Evolutionary conservation across 2,888 invertebrate species (phyloP).

Genomic region (Coronaproctus castanopsis): DNA sequence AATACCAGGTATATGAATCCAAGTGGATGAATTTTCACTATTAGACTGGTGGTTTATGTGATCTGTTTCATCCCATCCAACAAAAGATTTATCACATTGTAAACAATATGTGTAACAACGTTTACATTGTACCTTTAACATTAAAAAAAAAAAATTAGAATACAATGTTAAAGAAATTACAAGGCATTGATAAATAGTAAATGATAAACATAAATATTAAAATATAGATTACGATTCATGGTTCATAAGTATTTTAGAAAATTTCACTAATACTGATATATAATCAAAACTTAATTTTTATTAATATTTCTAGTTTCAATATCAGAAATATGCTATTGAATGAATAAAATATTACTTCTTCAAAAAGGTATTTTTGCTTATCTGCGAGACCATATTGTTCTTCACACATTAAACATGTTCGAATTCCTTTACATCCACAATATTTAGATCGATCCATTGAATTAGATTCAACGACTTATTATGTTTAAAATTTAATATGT

Average conservation of each 20-base stretch:
- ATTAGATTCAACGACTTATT: background rate
- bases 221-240: too few species aligned
- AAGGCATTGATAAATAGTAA: too few species aligned
- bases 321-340: too few species aligned
- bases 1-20: constrained; percentile 27
- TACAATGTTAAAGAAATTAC: too few species aligned
- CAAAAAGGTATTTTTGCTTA: constrained; percentile 7
- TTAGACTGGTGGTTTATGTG: constrained; percentile 47
- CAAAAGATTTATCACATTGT: constrained; percentile 50
- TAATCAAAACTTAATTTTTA: too few species aligned
- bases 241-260: too few species aligned
- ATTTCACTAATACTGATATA: too few species aligned
- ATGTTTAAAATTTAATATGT: too few species aligned
- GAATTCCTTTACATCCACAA: constrained; percentile 83
- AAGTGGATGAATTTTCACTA: constrained; percentile 35
- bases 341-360: too few species aligned
- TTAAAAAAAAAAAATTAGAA: constrained; percentile 17
- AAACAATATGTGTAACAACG: constrained; percentile 43
- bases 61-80: constrained; percentile 44
- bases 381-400: constrained; percentile 32
- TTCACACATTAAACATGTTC: constrained; percentile 77
- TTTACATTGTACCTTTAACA: constrained; percentile 33
- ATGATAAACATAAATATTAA: too few species aligned
- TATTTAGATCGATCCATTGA: constrained; percentile 43
- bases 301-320: too few species aligned